A percentile compares a stretch with the other conserved stretches of the same genome.
Conservation (phyloP, 2,113 vertebrate genomes). For the Lethenteron camtschaticum region DNA sequence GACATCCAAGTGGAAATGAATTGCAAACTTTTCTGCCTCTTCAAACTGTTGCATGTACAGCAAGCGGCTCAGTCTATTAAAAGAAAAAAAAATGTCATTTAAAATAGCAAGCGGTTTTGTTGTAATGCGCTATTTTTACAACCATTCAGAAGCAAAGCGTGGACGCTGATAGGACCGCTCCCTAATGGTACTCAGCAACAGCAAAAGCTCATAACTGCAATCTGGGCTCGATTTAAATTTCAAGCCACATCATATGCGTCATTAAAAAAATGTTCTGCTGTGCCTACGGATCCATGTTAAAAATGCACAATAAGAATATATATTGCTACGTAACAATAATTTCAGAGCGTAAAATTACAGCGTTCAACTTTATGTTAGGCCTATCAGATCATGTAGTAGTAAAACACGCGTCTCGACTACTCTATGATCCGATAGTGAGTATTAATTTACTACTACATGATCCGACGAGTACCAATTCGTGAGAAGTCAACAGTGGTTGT, state of each 20-base stretch:
- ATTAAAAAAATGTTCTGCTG: not conserved
- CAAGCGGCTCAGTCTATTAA: slow-evolving; percentile 52
- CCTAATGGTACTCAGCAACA: not conserved
- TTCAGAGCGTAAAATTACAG: too few species aligned
- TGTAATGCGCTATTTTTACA: not conserved
- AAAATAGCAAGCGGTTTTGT: not conserved
- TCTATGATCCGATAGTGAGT: too few species aligned
- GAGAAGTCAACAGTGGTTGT: too few species aligned
- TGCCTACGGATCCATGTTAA: too few species aligned
- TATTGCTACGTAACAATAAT: too few species aligned
- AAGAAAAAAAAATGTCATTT: slow-evolving; percentile 1
- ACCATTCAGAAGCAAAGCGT: not conserved
- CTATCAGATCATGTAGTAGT: too few species aligned
- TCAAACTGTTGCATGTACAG: slow-evolving; percentile 78
- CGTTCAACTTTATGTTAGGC: too few species aligned
- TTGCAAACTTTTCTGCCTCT: slow-evolving; percentile 76
- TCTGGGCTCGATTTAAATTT: not conserved
- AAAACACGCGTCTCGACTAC: too few species aligned
- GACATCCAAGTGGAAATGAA: slow-evolving; percentile 66
- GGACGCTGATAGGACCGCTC: slow-evolving; percentile 3
- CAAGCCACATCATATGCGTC: not conserved
- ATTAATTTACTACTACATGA: too few species aligned
- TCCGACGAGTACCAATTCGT: too few species aligned
- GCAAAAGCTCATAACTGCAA: not conserved
- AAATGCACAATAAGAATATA: too few species aligned